Evolutionary conservation across 2,888 invertebrate species (phyloP).

Genomic region (Euproctis similis): DNA sequence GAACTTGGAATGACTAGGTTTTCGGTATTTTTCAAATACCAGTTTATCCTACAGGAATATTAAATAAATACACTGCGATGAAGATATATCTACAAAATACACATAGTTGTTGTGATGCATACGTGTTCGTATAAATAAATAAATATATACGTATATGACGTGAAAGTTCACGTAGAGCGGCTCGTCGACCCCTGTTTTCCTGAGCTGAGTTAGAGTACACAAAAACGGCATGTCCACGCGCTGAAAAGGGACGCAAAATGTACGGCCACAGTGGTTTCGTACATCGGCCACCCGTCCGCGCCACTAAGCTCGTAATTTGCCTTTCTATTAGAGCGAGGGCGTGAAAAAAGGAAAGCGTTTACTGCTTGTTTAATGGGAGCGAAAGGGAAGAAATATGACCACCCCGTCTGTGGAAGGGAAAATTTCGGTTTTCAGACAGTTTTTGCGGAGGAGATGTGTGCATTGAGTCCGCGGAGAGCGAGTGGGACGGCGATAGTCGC

Average conservation of each 20-base stretch:
- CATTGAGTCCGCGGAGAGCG: constrained; percentile 61
- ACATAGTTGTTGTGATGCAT: constrained; percentile 13
- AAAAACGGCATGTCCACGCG: constrained; percentile 44
- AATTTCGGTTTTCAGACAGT: constrained; percentile 73
- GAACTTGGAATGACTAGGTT: too few species aligned
- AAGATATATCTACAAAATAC: too few species aligned
- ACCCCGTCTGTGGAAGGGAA: constrained; percentile 70
- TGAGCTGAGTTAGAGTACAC: constrained; percentile 48
- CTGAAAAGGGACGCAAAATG: constrained; percentile 54
- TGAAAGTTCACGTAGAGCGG: constrained; percentile 68
- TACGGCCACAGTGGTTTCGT: constrained; percentile 64
- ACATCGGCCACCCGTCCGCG: constrained; percentile 76
- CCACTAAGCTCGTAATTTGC: constrained; percentile 76
- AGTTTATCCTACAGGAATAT: too few species aligned
- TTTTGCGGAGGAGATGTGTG: constrained; percentile 74
- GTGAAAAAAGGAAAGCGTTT: constrained; percentile 77
- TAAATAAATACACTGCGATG: too few species aligned
- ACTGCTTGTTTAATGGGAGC: constrained; percentile 75
- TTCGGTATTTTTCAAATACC: too few species aligned
- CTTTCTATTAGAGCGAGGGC: constrained; percentile 76
- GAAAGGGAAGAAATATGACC: constrained; percentile 75
- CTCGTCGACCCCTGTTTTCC: constrained; percentile 61
- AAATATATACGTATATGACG: constrained; percentile 56
- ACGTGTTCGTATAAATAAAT: constrained; percentile 34
- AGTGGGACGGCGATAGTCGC: constrained; percentile 58